A percentile compares a stretch with the other conserved stretches of the same genome.
These are phyloP conservation scores for Monopterus albus DNA, from an alignment of 2,113 vertebrate species.

Conservation along the genomic window DNA sequence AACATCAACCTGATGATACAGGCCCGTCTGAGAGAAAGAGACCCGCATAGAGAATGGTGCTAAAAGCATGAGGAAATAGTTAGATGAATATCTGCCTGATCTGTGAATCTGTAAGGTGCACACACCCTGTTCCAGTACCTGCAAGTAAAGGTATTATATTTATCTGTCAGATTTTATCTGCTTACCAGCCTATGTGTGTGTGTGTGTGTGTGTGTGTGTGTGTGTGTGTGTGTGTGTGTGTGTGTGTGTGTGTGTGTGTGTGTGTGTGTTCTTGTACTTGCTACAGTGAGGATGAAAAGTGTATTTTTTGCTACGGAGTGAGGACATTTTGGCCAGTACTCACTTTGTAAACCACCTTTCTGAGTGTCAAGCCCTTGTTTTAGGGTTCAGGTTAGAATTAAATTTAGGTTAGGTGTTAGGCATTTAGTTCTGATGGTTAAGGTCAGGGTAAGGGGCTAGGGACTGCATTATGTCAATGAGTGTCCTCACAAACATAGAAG, in stretches of 20 bases:
- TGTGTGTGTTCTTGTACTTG: too few relatives aligned
- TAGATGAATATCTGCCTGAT: slow-evolving; percentile 61
- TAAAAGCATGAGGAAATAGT: slow-evolving; percentile 35
- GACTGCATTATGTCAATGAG: too few relatives aligned
- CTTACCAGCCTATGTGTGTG: slow-evolving; percentile 33
- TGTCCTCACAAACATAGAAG: too few relatives aligned
- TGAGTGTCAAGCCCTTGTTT: too few relatives aligned
- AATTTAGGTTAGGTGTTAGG: too few relatives aligned
- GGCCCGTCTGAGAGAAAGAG: slow-evolving; percentile 22
- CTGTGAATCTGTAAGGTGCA: slow-evolving; percentile 61
- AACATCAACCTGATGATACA: slow-evolving; percentile 9
- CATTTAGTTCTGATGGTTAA: too few relatives aligned
- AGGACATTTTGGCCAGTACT: too few relatives aligned
- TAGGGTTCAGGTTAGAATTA: too few relatives aligned
- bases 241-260: slow-evolving; percentile 19
- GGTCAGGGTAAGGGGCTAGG: too few relatives aligned
- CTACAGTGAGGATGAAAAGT: too few relatives aligned
- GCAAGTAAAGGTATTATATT: slow-evolving; percentile 64
- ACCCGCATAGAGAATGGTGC: slow-evolving; percentile 34
- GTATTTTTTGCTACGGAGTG: too few relatives aligned
- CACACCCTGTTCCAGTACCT: slow-evolving; percentile 47
- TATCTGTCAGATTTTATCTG: slow-evolving; percentile 69
- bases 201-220: slow-evolving; percentile 16
- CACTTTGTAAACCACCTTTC: too few relatives aligned
- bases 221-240: slow-evolving; percentile 17